phyloP scores from a whole-genome alignment of 2,888 invertebrate genomes.

The Synergus laeviventris region DNA sequence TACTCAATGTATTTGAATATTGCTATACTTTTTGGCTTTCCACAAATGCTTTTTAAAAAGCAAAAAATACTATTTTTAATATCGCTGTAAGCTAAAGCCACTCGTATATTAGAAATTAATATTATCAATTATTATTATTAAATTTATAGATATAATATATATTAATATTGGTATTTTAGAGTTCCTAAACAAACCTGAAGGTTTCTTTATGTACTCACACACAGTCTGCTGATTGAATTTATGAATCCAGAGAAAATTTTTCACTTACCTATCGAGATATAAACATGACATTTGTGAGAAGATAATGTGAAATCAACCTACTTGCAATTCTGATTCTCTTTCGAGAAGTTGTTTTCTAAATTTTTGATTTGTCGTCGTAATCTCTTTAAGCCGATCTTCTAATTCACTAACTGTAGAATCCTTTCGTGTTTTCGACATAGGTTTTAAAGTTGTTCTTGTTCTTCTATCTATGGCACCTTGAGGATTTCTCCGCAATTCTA shows the following conservation, averaged over 20 bases:
- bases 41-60: neutral
- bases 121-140: too few relatives aligned
- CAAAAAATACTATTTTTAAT: neutral
- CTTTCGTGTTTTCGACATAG: conserved; percentile 87
- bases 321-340: conserved; percentile 89
- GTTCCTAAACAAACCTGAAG: neutral
- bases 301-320: conserved; percentile 61
- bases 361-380: conserved; percentile 89
- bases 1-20: conserved; percentile 77
- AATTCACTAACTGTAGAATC: conserved; percentile 90
- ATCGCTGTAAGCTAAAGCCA: neutral
- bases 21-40: neutral
- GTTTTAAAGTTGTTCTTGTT: conserved; percentile 91
- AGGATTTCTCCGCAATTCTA: conserved; percentile 92
- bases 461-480: conserved; percentile 89
- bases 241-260: neutral
- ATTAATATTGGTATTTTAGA: neutral
- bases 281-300: neutral
- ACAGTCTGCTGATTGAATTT: neutral
- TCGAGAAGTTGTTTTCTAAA: conserved; percentile 90
- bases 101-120: too few relatives aligned
- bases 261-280: neutral
- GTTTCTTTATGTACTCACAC: neutral
- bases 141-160: neutral
- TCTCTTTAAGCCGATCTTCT: conserved; percentile 89